A percentile compares a stretch with the other conserved stretches of the same genome.
Conservation (phyloP, 2,888 invertebrate species). For the Drosophila testacea region DNA sequence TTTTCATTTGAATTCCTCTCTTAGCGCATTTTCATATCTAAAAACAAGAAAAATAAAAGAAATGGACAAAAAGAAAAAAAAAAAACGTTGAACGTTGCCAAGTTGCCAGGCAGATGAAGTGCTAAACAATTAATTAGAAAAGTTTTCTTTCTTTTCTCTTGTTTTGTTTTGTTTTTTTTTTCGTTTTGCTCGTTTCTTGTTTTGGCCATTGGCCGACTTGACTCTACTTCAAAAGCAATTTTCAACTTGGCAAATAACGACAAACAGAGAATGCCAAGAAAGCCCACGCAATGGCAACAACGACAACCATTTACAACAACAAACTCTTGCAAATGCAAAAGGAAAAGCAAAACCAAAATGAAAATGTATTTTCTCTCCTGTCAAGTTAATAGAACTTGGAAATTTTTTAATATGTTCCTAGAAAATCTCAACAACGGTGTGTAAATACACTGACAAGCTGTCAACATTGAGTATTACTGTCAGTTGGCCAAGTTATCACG, state of each 20-base stretch:
- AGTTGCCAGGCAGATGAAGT: slow-evolving; percentile 59
- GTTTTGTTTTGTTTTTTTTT: not conserved
- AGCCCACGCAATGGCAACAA: not conserved
- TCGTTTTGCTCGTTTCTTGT: slow-evolving; percentile 1
- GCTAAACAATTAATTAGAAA: slow-evolving; percentile 79
- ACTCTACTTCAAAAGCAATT: slow-evolving; percentile 47
- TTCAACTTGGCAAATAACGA: slow-evolving; percentile 38
- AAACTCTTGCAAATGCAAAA: slow-evolving; percentile 2
- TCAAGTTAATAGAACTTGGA: slow-evolving; percentile 13
- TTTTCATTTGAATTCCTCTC: slow-evolving; percentile 31
- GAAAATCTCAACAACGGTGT: not conserved
- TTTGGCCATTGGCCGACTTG: slow-evolving; percentile 27
- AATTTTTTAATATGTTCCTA: not conserved
- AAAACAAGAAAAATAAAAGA: not conserved
- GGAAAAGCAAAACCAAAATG: not conserved
- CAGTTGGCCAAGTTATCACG: not conserved
- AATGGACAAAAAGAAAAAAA: not conserved
- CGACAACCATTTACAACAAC: not conserved
- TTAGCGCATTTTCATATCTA: slow-evolving; percentile 18
- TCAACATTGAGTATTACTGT: not conserved
- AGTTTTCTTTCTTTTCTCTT: slow-evolving; percentile 46
- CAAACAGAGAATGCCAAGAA: slow-evolving; percentile 27
- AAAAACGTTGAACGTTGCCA: slow-evolving; percentile 12
- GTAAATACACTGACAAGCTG: slow-evolving; percentile 3
- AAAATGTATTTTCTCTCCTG: slow-evolving; percentile 12